These are phyloP conservation scores for Molorchus minor DNA, from an alignment of 2,888 invertebrate genomes.

Conservation along the genomic window DNA sequence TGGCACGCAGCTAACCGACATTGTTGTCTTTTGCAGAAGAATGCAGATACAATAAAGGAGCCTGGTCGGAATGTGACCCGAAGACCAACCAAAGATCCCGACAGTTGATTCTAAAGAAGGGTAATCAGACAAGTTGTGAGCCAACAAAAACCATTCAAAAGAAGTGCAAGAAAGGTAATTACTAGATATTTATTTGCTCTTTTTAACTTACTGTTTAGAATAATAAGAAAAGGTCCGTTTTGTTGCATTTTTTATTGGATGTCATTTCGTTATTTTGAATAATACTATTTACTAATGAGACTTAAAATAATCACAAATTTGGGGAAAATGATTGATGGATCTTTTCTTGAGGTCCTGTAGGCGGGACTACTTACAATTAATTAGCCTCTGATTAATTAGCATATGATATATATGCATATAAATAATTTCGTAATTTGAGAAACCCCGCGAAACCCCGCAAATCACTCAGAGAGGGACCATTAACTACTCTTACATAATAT, in stretches of 20 bases:
- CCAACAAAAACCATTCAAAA: constrained; percentile 86
- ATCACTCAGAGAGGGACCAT: too few species aligned
- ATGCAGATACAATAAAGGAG: constrained; percentile 86
- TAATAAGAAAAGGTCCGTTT: not conserved
- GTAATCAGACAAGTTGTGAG: constrained; percentile 81
- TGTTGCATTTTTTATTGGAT: not conserved
- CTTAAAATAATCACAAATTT: not conserved
- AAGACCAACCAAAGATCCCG: constrained; percentile 85
- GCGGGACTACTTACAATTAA: too few species aligned
- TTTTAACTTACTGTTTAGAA: not conserved
- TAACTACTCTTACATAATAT: too few species aligned
- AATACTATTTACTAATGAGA: not conserved
- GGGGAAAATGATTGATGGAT: not conserved
- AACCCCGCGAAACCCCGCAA: too few species aligned
- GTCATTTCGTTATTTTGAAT: not conserved
- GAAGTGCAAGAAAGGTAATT: constrained; percentile 89
- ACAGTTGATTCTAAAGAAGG: constrained; percentile 85
- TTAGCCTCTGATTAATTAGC: too few species aligned
- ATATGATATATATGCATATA: too few species aligned
- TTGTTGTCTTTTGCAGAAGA: constrained; percentile 68
- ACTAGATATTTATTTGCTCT: not conserved
- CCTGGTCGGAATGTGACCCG: constrained; percentile 89
- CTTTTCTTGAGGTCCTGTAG: too few species aligned
- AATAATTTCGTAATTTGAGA: too few species aligned
- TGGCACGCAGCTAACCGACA: too few species aligned